Base-by-base conservation (phyloP, 92 coral and sea anemone species). In the Montipora capitata region DNA sequence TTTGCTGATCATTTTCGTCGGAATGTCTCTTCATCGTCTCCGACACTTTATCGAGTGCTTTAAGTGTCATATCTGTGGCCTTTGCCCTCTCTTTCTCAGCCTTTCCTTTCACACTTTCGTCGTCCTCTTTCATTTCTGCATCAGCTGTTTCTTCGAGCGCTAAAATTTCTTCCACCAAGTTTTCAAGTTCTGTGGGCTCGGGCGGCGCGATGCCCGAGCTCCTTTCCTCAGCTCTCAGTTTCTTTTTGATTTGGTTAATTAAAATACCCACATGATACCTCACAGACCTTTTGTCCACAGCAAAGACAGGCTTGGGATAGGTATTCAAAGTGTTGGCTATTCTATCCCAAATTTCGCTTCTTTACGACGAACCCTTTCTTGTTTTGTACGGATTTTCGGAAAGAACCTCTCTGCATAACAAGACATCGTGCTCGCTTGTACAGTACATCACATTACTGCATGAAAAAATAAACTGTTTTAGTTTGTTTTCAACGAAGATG, bases 211-310 rank as follows among this genome's bases (percentile, higher is more conserved):
- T 79, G 59, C 73, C 84, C 51, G 73, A 63, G 75, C 1, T 62
- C 76, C 76, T 80, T 80, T 80, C 59, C 74, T 80, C 85, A 39
- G 85, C 85, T 80, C 85, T 66, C 76, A 66, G 38, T 67, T 80
- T 80, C 68, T 62, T 62, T 62, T n/a, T 62, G 0, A 20, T n/a
- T 13, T 20, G 27, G 68, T 51, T 51, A 2, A 51, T 11, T 51
- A 17, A 72, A 17, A 45, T 73, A 73, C 40, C 78, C 40, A 73
- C 77, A 72, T 42, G 57, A 72, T 72, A 61, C 77, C 77, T 72
- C 41, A 72, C 57, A 11, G 58, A 43, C 77, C 77, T 72, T 72
- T 72, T 72, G 41, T 72, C 77, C 77, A 72, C 62, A 72, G 77
- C 61, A 72, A 45, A 43, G 77, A 44, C 35, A 45, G 57, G 58